Evolutionary conservation across 2,797 vertebrate genomes (phyloP).

Genomic region (Halcyon smyrnensis): DNA sequence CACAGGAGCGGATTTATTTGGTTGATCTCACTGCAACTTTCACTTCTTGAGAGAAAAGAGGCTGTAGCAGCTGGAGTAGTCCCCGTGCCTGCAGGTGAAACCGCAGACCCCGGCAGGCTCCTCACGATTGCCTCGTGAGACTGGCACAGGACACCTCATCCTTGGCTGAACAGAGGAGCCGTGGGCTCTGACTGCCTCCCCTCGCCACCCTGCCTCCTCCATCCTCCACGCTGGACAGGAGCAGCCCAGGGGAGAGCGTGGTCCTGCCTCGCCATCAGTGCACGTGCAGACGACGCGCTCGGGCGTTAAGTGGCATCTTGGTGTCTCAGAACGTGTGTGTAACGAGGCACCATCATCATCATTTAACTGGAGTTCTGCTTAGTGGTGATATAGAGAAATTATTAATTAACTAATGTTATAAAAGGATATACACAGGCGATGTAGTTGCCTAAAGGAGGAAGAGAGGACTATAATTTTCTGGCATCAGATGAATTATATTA

Average conservation of each 20-base stretch:
- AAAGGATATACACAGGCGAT: constrained; percentile 50
- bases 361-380: constrained; percentile 57
- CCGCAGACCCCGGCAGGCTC: neutral
- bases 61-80: neutral
- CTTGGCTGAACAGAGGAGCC: neutral
- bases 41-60: neutral
- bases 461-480: constrained; percentile 57
- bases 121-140: neutral
- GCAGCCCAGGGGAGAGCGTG: neutral
- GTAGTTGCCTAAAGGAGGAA: constrained; percentile 33
- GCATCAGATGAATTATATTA: constrained; percentile 54
- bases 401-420: constrained; percentile 72
- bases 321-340: neutral
- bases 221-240: rapidly evolving
- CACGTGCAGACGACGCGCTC: rapidly evolving
- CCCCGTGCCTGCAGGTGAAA: neutral
- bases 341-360: neutral
- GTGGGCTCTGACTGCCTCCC: neutral
- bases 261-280: neutral
- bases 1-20: constrained; percentile 28
- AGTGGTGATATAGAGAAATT: constrained; percentile 63
- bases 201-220: neutral
- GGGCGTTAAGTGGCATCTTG: neutral
- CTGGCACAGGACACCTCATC: neutral
- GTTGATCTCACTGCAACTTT: neutral